Evolutionary conservation across 2,888 invertebrate species (phyloP).

Genomic region (Drosophila parthenogenetica): DNA sequence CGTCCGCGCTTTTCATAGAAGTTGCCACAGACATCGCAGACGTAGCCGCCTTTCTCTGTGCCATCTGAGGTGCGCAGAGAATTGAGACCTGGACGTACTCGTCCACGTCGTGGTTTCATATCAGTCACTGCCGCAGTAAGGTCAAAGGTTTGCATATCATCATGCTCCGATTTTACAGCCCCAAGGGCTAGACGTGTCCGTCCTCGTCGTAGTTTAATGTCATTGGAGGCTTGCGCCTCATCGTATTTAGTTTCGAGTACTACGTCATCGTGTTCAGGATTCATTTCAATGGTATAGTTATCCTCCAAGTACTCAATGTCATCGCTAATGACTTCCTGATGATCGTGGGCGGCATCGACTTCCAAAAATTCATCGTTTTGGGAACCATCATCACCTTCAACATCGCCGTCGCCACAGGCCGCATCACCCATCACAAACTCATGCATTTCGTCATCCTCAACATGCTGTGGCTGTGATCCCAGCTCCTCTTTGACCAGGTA

Average conservation of each 20-base stretch:
- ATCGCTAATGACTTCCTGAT: constrained; percentile 58
- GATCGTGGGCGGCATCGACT: constrained; percentile 53
- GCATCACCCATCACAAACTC: constrained; percentile 56
- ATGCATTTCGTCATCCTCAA: constrained; percentile 58
- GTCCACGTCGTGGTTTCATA: constrained; percentile 49
- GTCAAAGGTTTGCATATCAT: constrained; percentile 26
- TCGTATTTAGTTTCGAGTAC: constrained; percentile 50
- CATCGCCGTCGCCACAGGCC: constrained; percentile 17
- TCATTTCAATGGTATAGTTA: constrained; percentile 66
- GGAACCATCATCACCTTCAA: constrained; percentile 29
- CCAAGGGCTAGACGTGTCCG: constrained; percentile 39
- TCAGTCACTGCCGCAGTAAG: neutral
- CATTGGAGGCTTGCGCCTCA: constrained; percentile 10
- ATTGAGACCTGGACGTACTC: constrained; percentile 54
- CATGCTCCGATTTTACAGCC: constrained; percentile 26
- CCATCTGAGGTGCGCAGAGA: constrained; percentile 64
- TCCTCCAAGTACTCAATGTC: constrained; percentile 75
- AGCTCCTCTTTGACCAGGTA: constrained; percentile 67
- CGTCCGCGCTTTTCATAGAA: constrained; percentile 82
- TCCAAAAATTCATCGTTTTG: constrained; percentile 61
- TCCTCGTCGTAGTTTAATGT: constrained; percentile 48
- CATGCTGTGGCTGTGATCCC: constrained; percentile 41
- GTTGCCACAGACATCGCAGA: constrained; percentile 83
- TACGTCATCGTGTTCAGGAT: constrained; percentile 49
- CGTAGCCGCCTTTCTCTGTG: constrained; percentile 70